Evolutionary conservation across 2,113 vertebrate genomes (phyloP), one percentile per base, ranked within the genome.

Genomic region (Ivindomyrus marchei): DNA sequence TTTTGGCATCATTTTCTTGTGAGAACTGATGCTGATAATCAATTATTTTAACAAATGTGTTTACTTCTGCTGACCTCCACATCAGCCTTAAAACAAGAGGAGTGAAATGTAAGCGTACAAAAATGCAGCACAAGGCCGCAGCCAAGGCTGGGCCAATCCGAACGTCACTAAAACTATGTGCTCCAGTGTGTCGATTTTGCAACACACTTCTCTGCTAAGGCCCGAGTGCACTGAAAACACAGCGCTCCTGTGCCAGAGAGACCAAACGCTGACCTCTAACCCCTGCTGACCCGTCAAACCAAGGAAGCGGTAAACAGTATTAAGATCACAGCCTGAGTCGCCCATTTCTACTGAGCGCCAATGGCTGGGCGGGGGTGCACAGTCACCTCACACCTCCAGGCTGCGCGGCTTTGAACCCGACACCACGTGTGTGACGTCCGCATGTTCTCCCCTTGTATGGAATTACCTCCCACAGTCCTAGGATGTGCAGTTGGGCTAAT

Each of bases 31-130:
- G 4, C 42, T 7, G 1, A 10, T 90, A 85, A 77, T 87, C 50
- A 91, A 24, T 91, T 11, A 90, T 66, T 90, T 27, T 74, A 87
- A 91, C 88, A 88, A 66, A 66, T 89, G 91, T 66, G 42, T 92
- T 91, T 91, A 87, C 66, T 92, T 91, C 88, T 91, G 56, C 62
- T 80, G 56, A 88, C 84, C 89, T 49, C 58, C 49, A 80, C 88
- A 91, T 66, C 84, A 90, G 66, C 62, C 46, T 36, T 42, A 90
- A 91, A 84, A 84, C 39, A 45, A 46, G 17, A n/a, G 24, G 21
- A 85, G 3, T 85, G 42, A 85, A 47, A 39, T 42, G 45, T 47
- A 24, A 85, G 83, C 19, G 10, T 11, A 24, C 45, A 85, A 85
- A 85, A 85, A 85, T 85, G 83, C 42, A 85, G 39, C 42, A 39